Conservation (phyloP, 2,888 invertebrate genomes). For the Leucania comma region DNA sequence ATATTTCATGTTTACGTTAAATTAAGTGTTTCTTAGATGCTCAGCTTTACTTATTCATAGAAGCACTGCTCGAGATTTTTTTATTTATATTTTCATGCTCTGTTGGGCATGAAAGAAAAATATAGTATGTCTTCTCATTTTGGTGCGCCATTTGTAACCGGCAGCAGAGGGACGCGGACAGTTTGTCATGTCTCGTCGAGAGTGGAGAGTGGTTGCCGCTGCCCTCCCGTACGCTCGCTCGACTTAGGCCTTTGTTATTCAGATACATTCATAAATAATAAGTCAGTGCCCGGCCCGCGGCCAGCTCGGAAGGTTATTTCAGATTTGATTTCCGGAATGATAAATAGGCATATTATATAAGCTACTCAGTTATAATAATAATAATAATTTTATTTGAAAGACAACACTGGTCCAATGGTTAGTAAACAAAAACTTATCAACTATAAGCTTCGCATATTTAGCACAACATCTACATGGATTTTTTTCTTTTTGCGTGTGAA, state of each 20-base stretch:
- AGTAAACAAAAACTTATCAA: no score
- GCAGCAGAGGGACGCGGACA: slow-evolving; percentile 18
- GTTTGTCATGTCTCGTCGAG: slow-evolving; percentile 44
- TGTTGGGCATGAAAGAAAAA: slow-evolving; percentile 51
- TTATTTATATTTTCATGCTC: slow-evolving; percentile 43
- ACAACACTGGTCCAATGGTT: no score
- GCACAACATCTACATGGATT: not conserved
- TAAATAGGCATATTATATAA: not conserved
- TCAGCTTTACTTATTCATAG: slow-evolving; percentile 49
- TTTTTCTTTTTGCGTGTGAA: no score
- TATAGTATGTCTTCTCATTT: slow-evolving; percentile 42
- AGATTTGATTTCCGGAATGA: slow-evolving; percentile 35
- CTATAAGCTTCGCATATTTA: not conserved
- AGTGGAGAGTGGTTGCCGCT: slow-evolving; percentile 7
- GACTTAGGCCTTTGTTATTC: slow-evolving; percentile 10
- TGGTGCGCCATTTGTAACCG: slow-evolving; percentile 42
- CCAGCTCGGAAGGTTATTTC: not conserved
- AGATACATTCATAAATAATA: slow-evolving; percentile 44
- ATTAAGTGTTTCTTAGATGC: slow-evolving; percentile 11
- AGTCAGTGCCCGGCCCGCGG: slow-evolving; percentile 16
- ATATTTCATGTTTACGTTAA: slow-evolving; percentile 42
- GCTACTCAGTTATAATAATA: not conserved
- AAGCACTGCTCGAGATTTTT: slow-evolving; percentile 20
- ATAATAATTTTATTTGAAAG: no score
- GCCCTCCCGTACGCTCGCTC: not conserved